A percentile compares a stretch with the other conserved stretches of the same genome.
Conservation (phyloP, 2,113 vertebrate species). For the Saguinus imperator region DNA sequence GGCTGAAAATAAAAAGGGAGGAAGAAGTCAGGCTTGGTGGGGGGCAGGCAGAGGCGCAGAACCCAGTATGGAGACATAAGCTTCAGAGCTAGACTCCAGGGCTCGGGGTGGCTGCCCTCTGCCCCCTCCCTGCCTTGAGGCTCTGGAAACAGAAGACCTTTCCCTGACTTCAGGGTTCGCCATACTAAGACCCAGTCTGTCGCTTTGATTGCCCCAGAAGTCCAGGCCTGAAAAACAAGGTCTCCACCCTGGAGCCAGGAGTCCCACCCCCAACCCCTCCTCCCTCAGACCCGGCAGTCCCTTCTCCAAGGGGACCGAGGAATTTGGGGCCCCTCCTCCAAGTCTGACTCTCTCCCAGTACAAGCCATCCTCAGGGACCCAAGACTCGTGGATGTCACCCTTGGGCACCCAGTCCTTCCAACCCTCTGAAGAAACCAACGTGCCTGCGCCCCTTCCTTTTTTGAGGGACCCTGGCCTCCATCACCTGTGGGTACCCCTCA, state of each 20-base stretch:
- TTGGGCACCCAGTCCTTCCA: neutral
- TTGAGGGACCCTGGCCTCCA: neutral
- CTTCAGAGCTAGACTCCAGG: neutral
- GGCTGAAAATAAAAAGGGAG: neutral
- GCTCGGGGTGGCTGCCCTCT: neutral
- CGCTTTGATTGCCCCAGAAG: neutral
- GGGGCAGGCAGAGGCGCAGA: neutral
- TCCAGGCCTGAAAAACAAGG: neutral
- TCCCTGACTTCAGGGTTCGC: neutral
- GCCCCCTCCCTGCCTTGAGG: neutral
- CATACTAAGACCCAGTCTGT: neutral
- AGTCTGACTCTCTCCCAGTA: neutral
- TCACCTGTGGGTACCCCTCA: neutral
- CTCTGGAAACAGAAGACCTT: neutral
- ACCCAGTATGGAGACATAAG: neutral
- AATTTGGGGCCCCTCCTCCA: neutral
- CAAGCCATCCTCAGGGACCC: neutral
- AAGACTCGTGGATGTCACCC: neutral
- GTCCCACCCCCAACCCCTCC: neutral
- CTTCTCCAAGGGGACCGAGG: neutral
- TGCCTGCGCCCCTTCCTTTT: neutral
- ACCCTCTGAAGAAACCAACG: neutral
- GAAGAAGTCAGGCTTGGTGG: too few species aligned
- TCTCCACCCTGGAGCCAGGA: neutral
- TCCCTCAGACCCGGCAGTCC: neutral